Evolutionary conservation across 2,113 vertebrate genomes (phyloP), one percentile per base, ranked within the genome.

Genomic region (Pterocles burchelli): DNA sequence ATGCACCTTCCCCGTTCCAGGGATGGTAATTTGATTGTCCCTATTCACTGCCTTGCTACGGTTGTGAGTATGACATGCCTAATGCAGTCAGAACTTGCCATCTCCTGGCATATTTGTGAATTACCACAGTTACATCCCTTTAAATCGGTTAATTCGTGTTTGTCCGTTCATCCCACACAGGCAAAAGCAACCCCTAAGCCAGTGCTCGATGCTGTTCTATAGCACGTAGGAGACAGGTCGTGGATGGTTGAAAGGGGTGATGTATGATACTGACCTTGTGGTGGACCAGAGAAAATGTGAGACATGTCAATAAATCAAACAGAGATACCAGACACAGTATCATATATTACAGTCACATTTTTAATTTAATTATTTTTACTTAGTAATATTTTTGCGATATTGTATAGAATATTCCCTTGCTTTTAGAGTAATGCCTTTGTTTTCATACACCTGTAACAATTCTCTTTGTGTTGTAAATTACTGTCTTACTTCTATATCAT

Each of bases 11-110:
- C n/a, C 48, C 4, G 2, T 24, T 28, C 17, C 34, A 29, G 31
- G 3, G 13, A 33, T 1, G 1, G 1, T 9, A 48, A 18, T 49
- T 57, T 29, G 22, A 3, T 29, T 57, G 33, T 41, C 81, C 51
- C n/a, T 14, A 0, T 17, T 6, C 26, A 9, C 20, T n/a, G 34
- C 13, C 33, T 41, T 17, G 7, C 10, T 36, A 7, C 9, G 11
- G 25, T 3, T 14, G 28, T 3, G 13, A 5, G 17, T 9, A 3
- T 0, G 10, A 45, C 62, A 31, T 1, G 33, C 22, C n/a, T 18
- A 29, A 31, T 1, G n/a, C 75, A 33, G 46, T 70, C 91, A 20
- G 7, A 46, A 70, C 43, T 72, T 62, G 94, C 93, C 96, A 91
- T 95, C 96, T 88, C 43, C 67, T 76, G 95, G 62, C 34, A 0